Evolutionary conservation across 2,888 invertebrate species (phyloP).

Genomic region (Dolomedes plantarius): DNA sequence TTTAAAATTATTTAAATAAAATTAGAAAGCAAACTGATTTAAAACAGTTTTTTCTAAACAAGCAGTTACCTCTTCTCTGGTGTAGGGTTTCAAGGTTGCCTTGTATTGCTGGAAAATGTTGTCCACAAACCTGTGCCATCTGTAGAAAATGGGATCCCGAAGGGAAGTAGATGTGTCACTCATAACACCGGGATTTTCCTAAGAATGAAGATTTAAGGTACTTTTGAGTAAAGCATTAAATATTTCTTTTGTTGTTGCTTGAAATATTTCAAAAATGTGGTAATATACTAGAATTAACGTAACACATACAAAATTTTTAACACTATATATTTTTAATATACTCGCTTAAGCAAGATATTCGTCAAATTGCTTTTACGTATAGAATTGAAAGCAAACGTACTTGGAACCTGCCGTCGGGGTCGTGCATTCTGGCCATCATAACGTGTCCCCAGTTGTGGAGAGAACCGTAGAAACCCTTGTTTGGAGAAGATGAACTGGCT

Average conservation of each 20-base stretch:
- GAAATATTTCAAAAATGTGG: too few relatives aligned
- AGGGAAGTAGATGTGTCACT: constrained; percentile 82
- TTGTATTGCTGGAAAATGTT: constrained; percentile 83
- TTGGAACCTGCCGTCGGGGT: constrained; percentile 86
- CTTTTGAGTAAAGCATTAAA: too few relatives aligned
- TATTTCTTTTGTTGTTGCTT: too few relatives aligned
- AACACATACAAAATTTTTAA: too few relatives aligned
- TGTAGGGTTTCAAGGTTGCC: constrained; percentile 81
- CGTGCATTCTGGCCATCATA: constrained; percentile 86
- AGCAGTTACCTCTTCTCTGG: constrained; percentile 77
- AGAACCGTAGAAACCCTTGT: constrained; percentile 80
- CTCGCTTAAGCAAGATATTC: too few relatives aligned
- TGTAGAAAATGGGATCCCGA: constrained; percentile 86
- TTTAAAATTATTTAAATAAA: too few relatives aligned
- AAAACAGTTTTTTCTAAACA: too few relatives aligned
- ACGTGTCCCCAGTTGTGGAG: constrained; percentile 90
- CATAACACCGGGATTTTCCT: constrained; percentile 75
- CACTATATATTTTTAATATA: too few relatives aligned
- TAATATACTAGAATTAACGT: too few relatives aligned
- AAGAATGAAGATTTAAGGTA: too few relatives aligned
- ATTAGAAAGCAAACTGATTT: too few relatives aligned
- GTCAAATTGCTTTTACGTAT: too few relatives aligned
- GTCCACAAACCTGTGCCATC: constrained; percentile 82
- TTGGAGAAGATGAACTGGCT: constrained; percentile 77
- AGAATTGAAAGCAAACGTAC: constrained; percentile 80